phyloP scores from a whole-genome alignment of 2,113 vertebrate genomes.

The Clarias macrocephalus region DNA sequence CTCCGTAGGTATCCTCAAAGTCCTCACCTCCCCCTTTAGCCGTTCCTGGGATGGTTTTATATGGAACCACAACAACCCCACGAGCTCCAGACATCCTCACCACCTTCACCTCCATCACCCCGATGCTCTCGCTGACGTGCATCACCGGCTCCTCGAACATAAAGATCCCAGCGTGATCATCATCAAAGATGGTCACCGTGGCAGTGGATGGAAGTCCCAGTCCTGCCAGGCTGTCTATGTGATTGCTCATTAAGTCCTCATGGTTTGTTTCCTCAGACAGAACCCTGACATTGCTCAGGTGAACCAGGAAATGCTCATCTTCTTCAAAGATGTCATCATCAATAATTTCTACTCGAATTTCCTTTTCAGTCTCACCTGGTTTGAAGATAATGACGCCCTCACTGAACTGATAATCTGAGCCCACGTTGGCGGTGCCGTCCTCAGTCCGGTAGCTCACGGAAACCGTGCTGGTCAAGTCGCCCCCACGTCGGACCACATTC shows the following conservation, averaged over 20 bases:
- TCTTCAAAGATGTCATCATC: constrained; percentile 98
- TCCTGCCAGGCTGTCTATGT: constrained; percentile 70
- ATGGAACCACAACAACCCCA: constrained; percentile 89
- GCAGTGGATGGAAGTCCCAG: constrained; percentile 83
- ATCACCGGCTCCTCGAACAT: constrained; percentile 85
- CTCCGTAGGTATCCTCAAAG: constrained; percentile 91
- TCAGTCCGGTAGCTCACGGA: constrained; percentile 88
- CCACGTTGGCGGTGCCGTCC: constrained; percentile 90
- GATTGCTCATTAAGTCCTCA: constrained; percentile 65
- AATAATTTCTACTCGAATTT: constrained; percentile 87
- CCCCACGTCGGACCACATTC: constrained; percentile 83
- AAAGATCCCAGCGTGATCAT: constrained; percentile 95
- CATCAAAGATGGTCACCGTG: constrained; percentile 90
- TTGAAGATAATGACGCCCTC: constrained; percentile 87
- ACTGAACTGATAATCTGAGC: constrained; percentile 88
- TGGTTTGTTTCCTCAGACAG: constrained; percentile 66
- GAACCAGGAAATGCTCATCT: constrained; percentile 93
- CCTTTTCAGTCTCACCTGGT: constrained; percentile 89
- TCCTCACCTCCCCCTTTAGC: constrained; percentile 95
- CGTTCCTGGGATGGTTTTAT: constrained; percentile 87
- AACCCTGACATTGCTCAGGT: constrained; percentile 85
- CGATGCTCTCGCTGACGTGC: constrained; percentile 89
- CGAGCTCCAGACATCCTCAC: constrained; percentile 86
- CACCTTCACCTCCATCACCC: constrained; percentile 93
- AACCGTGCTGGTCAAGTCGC: constrained; percentile 80